A percentile compares a stretch with the other conserved stretches of the same genome.
phyloP scores from a whole-genome alignment of 2,113 vertebrate species.

The Stegostoma tigrinum region DNA sequence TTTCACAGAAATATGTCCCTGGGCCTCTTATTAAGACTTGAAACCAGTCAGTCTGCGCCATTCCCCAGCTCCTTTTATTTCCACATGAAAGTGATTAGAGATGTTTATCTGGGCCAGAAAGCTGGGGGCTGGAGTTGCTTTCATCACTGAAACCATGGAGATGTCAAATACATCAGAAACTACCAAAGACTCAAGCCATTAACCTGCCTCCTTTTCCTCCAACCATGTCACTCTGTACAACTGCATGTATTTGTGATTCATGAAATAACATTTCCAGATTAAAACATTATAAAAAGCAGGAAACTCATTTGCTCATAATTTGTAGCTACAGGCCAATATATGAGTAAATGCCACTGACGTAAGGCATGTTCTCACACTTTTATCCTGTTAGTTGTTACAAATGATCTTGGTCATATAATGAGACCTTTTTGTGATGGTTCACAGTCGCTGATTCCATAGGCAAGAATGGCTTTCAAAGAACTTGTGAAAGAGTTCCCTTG shows the following conservation, averaged over 20 bases:
- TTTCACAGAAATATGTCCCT: slow-evolving; percentile 48
- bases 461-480: background rate
- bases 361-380: background rate
- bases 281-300: slow-evolving; percentile 30
- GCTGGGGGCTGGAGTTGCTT: slow-evolving; percentile 47
- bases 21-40: slow-evolving; percentile 53
- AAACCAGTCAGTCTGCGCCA: slow-evolving; percentile 53
- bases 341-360: background rate
- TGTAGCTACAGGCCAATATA: slow-evolving; percentile 13
- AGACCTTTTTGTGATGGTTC: background rate
- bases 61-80: slow-evolving; percentile 57
- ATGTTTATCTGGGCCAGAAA: slow-evolving; percentile 56
- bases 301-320: slow-evolving; percentile 11
- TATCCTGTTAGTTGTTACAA: background rate
- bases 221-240: slow-evolving; percentile 11
- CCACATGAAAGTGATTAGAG: slow-evolving; percentile 62
- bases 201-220: background rate
- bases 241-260: background rate
- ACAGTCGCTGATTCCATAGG: background rate
- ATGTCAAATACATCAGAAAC: slow-evolving; percentile 48
- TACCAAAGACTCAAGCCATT: slow-evolving; percentile 28
- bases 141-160: slow-evolving; percentile 51
- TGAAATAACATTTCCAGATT: slow-evolving; percentile 34
- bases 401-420: background rate
- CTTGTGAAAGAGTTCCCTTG: background rate